Evolutionary conservation across 2,888 invertebrate species (phyloP).

Genomic region (Penaeus monodon): DNA sequence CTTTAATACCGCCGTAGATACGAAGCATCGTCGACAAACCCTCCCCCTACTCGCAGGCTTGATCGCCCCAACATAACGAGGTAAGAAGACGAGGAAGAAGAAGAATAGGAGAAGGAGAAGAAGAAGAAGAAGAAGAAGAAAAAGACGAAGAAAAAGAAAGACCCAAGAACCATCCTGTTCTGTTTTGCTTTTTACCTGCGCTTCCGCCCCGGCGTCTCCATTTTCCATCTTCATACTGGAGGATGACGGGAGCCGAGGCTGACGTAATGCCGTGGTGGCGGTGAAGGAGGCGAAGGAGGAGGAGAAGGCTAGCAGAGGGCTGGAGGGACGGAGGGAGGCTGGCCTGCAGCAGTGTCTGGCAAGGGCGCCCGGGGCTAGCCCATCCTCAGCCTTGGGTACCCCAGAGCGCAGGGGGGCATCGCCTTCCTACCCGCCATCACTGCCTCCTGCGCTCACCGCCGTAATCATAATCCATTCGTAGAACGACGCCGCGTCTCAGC

Average conservation of each 20-base stretch:
- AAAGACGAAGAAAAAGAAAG: too few relatives aligned
- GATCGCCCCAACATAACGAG: too few relatives aligned
- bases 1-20: too few relatives aligned
- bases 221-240: conserved; percentile 54
- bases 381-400: conserved; percentile 53
- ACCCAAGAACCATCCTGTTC: too few relatives aligned
- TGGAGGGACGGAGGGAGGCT: conserved; percentile 7
- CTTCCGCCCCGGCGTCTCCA: conserved; percentile 52
- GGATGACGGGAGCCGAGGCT: conserved; percentile 42
- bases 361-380: conserved; percentile 40
- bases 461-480: neutral
- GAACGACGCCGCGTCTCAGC: neutral
- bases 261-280: neutral
- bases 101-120: too few relatives aligned
- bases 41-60: neutral
- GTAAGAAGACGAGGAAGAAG: too few relatives aligned
- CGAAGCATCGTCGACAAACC: neutral
- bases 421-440: neutral
- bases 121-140: too few relatives aligned
- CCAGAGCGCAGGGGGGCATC: conserved; percentile 9
- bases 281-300: neutral
- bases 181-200: conserved; percentile 23
- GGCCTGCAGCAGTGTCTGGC: neutral
- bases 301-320: conserved; percentile 22
- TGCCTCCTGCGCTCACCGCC: neutral